Evolutionary conservation across 2,888 invertebrate genomes (phyloP).

Genomic region (Marronus borbonicus): DNA sequence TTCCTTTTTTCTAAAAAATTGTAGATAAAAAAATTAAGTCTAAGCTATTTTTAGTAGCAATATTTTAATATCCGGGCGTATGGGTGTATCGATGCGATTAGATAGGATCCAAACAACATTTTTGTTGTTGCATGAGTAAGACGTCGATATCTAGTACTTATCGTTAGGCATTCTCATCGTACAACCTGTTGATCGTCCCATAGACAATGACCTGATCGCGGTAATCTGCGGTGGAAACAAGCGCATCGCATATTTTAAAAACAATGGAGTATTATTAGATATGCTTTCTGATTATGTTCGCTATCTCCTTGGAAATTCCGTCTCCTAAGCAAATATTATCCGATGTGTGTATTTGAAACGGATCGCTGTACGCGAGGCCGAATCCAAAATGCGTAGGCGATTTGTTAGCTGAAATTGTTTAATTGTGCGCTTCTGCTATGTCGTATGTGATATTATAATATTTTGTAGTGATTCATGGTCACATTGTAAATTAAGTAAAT

Average conservation of each 20-base stretch:
- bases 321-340: neutral
- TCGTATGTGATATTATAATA: neutral
- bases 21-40: too few species aligned
- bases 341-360: neutral
- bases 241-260: neutral
- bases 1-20: too few species aligned
- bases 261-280: conserved; percentile 12
- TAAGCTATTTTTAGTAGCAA: too few species aligned
- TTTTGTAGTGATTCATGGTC: neutral
- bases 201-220: neutral
- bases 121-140: too few species aligned
- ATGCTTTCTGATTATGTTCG: conserved; percentile 11
- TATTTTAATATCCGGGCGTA: too few species aligned
- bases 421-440: neutral
- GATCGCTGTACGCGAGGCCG: neutral
- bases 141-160: too few species aligned
- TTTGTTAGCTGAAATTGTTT: neutral
- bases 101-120: too few species aligned
- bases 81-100: too few species aligned
- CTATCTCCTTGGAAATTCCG: neutral
- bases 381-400: neutral
- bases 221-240: neutral
- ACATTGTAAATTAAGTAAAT: neutral
- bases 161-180: neutral
- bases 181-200: neutral